Conservation (phyloP, 2,888 invertebrate species). For the Gortyna flavago region DNA sequence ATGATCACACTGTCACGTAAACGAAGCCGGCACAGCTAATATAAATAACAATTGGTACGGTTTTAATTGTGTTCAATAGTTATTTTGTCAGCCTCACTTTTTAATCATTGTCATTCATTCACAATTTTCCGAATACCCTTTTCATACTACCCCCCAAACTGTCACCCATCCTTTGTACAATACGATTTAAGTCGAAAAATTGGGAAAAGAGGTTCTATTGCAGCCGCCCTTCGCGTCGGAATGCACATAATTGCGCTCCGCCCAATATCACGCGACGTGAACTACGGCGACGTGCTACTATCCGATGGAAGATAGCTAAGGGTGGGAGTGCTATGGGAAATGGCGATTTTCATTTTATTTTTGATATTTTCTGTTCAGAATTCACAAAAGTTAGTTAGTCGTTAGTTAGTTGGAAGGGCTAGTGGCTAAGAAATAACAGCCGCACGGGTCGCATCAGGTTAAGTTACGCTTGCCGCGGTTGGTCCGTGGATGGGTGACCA, state of each 20-base stretch:
- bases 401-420: no score
- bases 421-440: no score
- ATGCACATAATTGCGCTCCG: slow-evolving; percentile 79
- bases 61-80: neutral
- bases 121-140: slow-evolving; percentile 18
- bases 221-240: slow-evolving; percentile 70
- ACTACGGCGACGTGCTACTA: slow-evolving; percentile 73
- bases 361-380: neutral
- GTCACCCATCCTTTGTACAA: slow-evolving; percentile 49
- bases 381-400: no score
- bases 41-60: neutral
- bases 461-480: no score
- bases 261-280: slow-evolving; percentile 78
- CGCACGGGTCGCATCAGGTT: no score
- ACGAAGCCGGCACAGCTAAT: neutral
- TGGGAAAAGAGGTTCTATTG: slow-evolving; percentile 63
- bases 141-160: slow-evolving; percentile 22
- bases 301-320: slow-evolving; percentile 48
- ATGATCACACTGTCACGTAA: neutral
- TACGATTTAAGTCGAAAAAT: slow-evolving; percentile 40
- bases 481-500: no score
- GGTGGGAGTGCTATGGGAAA: slow-evolving; percentile 28
- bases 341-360: neutral
- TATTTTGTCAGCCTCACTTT: neutral
- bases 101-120: slow-evolving; percentile 3